phyloP scores from a whole-genome alignment of 2,113 vertebrate genomes.

The Herpailurus yagouaroundi region DNA sequence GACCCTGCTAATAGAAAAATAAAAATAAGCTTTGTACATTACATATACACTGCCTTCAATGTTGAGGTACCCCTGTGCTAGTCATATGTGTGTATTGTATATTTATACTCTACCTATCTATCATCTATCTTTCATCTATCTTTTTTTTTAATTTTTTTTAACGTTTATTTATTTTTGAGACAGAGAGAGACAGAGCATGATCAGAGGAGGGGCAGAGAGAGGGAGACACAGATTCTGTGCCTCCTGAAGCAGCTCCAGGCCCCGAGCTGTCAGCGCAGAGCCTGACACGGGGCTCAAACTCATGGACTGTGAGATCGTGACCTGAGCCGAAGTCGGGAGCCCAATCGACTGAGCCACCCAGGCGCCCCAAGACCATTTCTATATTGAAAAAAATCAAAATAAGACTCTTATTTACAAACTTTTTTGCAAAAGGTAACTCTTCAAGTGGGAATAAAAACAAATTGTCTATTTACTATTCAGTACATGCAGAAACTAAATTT shows the following conservation, averaged over 20 bases:
- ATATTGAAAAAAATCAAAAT: conserved; percentile 85
- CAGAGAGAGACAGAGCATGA: no score
- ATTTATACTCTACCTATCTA: neutral
- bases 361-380: conserved; percentile 80
- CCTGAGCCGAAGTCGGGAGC: no score
- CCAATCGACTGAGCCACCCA: no score
- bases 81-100: neutral
- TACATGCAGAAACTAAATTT: conserved; percentile 82
- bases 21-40: neutral
- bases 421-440: conserved; percentile 92
- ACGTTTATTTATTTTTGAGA: no score
- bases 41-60: neutral
- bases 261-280: no score
- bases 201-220: no score
- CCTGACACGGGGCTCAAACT: no score
- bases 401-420: conserved; percentile 92
- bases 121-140: neutral
- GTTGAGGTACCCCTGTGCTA: neutral
- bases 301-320: no score
- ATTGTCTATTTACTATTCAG: conserved; percentile 89
- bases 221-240: no score
- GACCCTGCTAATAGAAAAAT: neutral
- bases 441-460: conserved; percentile 93
- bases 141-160: neutral
- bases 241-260: no score